Evolutionary conservation across 1,140 invertebrate species (phyloP).

Genomic region (Hylyphantes graminicola): DNA sequence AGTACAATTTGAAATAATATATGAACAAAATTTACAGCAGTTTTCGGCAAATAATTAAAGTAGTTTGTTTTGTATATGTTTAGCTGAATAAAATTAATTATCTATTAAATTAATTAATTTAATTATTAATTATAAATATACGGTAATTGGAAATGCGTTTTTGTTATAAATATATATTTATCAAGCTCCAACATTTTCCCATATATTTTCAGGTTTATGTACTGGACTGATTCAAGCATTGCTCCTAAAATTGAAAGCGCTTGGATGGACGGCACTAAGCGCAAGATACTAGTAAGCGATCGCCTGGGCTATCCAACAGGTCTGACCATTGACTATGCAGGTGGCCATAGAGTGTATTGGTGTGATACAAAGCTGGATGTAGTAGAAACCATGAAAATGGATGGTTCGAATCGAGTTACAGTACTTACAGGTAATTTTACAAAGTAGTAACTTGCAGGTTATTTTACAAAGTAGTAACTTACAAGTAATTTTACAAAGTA

Average conservation of each 20-base stretch:
- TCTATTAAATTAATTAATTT: too few relatives aligned
- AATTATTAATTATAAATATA: too few relatives aligned
- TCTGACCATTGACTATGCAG: conserved; percentile 88
- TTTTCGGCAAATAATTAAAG: too few relatives aligned
- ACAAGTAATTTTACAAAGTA: too few relatives aligned
- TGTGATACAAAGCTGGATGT: conserved; percentile 92
- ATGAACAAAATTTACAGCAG: too few relatives aligned
- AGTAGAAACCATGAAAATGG: conserved; percentile 88
- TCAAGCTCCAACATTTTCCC: conserved; percentile 14
- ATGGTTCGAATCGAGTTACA: conserved; percentile 81
- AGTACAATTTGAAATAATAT: too few relatives aligned
- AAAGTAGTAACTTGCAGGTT: too few relatives aligned
- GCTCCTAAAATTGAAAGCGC: conserved; percentile 79
- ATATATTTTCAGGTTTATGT: conserved; percentile 78
- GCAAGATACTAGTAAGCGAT: conserved; percentile 82
- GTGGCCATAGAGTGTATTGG: conserved; percentile 93
- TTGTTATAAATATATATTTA: too few relatives aligned
- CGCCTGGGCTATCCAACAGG: conserved; percentile 85
- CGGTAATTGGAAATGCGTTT: too few relatives aligned
- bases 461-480: too few relatives aligned
- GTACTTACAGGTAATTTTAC: conserved; percentile 57
- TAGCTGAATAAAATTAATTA: too few relatives aligned
- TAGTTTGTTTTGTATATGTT: too few relatives aligned
- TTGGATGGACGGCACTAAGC: conserved; percentile 95
- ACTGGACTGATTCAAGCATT: conserved; percentile 87